phyloP scores from a whole-genome alignment of 2,888 invertebrate genomes.

The Chirona hameri region DNA sequence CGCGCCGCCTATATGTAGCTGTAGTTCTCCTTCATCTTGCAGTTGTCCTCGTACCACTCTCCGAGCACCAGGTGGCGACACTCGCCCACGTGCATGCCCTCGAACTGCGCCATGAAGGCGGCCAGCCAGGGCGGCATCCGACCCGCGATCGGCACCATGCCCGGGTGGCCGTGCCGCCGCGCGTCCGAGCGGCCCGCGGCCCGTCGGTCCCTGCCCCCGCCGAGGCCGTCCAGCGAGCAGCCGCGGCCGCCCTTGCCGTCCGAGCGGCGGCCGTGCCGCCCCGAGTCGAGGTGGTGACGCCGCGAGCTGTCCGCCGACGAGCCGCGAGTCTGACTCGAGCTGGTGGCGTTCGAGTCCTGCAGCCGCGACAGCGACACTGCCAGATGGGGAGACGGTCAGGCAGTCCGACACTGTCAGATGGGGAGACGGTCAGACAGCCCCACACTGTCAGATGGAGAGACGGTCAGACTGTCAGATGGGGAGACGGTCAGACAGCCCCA shows the following conservation, averaged over 20 bases:
- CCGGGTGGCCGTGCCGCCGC: not conserved
- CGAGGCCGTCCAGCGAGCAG: not conserved
- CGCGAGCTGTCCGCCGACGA: not conserved
- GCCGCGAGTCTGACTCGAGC: not conserved
- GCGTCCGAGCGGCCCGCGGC: not conserved
- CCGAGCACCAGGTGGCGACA: not conserved
- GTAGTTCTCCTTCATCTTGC: constrained; percentile 8
- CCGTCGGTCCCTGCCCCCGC: not conserved
- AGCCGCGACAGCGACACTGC: not conserved
- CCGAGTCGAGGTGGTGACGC: not conserved
- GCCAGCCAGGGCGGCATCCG: constrained; percentile 6
- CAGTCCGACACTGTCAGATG: not conserved
- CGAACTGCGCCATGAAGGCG: not conserved
- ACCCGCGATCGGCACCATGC: not conserved
- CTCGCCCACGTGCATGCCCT: not conserved
- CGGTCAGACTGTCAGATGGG: not conserved
- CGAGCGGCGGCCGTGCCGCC: not conserved
- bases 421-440: not conserved
- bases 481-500: not conserved
- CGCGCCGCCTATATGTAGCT: not conserved
- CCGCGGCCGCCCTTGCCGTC: constrained; percentile 1
- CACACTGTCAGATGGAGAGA: not conserved
- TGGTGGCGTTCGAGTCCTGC: not conserved
- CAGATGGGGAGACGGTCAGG: not conserved
- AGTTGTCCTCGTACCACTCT: constrained; percentile 23